These are phyloP conservation scores for Varecia variegata DNA, from an alignment of 2,797 vertebrate species.

Conservation along the genomic window DNA sequence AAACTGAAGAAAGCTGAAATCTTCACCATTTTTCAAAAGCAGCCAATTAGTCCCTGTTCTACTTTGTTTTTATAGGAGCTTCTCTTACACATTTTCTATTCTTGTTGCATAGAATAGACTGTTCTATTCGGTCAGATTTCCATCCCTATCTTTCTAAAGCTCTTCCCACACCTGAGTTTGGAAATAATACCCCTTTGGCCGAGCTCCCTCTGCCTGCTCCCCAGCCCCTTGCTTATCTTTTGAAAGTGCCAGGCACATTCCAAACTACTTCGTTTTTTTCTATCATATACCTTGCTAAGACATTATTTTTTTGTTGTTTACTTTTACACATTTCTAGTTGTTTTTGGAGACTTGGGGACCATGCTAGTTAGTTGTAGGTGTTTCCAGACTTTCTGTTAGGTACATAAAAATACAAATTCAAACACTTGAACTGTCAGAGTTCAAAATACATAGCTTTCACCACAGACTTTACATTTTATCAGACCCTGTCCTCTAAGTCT, in stretches of 20 bases:
- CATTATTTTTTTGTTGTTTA: neutral
- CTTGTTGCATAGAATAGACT: neutral
- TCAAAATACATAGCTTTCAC: neutral
- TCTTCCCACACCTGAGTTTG: neutral
- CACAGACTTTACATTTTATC: neutral
- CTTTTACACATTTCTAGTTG: neutral
- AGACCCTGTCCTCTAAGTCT: neutral
- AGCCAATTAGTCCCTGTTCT: neutral
- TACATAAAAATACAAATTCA: neutral
- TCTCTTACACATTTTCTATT: neutral
- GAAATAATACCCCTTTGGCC: neutral
- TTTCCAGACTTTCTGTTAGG: neutral
- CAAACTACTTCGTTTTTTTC: neutral
- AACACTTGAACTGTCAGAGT: neutral
- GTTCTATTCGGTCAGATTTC: neutral
- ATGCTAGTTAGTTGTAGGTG: neutral
- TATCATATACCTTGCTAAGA: neutral
- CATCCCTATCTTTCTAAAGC: fast-evolving
- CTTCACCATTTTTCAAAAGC: neutral
- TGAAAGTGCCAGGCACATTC: neutral
- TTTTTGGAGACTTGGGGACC: neutral
- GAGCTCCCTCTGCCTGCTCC: neutral
- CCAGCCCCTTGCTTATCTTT: neutral
- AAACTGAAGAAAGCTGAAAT: neutral
- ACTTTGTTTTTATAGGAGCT: neutral